Percentiles rank a stretch among this genome's conserved stretches.
phyloP scores from a whole-genome alignment of 2,888 invertebrate species.

The Melipona bicolor region DNA sequence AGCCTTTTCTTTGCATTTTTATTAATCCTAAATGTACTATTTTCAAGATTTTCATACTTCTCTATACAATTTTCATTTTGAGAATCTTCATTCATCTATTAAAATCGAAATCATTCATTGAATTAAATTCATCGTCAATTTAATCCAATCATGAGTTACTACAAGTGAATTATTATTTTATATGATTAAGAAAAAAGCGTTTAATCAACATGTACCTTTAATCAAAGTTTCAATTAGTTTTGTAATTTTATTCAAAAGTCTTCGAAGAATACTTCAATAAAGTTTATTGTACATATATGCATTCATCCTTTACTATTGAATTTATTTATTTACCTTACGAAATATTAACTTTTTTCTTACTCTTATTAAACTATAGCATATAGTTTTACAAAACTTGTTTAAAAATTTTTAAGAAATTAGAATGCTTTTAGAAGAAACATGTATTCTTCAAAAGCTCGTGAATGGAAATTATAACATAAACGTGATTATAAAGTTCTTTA shows the following conservation, averaged over 20 bases:
- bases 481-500: constrained; percentile 16
- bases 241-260: not conserved
- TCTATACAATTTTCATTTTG: too few relatives aligned
- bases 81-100: not conserved
- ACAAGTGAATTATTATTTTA: not conserved
- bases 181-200: not conserved
- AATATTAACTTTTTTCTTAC: not conserved
- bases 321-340: not conserved
- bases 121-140: not conserved
- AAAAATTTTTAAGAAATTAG: not conserved
- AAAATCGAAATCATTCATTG: too few relatives aligned
- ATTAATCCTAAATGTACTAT: not conserved
- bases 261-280: not conserved
- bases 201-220: not conserved
- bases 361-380: not conserved
- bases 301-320: not conserved
- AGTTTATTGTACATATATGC: not conserved
- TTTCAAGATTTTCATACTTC: not conserved
- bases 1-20: not conserved
- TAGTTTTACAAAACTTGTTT: not conserved
- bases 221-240: not conserved
- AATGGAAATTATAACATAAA: not conserved
- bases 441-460: not conserved
- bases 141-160: not conserved
- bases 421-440: not conserved